Evolutionary conservation across 2,113 vertebrate genomes (phyloP), one percentile per base, ranked within the genome.

Genomic region (Calidris pugnax): DNA sequence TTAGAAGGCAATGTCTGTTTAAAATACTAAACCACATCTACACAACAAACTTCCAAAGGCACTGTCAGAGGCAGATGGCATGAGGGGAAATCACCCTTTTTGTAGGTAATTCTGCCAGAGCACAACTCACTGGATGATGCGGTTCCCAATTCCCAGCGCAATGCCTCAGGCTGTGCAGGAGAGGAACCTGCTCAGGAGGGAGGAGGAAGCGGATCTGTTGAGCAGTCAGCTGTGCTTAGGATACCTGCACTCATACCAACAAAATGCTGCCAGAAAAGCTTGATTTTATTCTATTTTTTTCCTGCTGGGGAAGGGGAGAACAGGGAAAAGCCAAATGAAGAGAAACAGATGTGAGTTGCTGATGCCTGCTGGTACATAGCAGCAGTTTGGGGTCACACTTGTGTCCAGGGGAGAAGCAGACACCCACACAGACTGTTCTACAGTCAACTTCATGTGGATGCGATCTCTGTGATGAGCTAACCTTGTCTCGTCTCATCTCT

Each of bases 71-170:
- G 60, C 28, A 80, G 57, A 62, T 3, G 15, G 24, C 9, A 22
- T 9, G 41, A 72, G 17, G 26, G n/a, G 30, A 84, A 87, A 56
- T 43, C 4, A 41, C 37, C 56, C 32, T 63, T 75, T 50, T 21
- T 16, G 63, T 15, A 53, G 41, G 53, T 39, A 59, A 76, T 53
- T 57, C 35, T 59, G 37, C 47, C 57, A 56, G 51, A 47, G 57
- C 24, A 73, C 26, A 53, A 28, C 30, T 45, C 71, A 15, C n/a
- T 20, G 43, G 45, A 9, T 4, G 6, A 14, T 7, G 27, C 2
- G 1, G 27, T 37, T 48, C 28, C 16, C 18, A 1, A 26, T 35
- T 37, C 53, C 76, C 60, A 39, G 12, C 0, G 0, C 33, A 27
- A 7, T 12, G 47, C 73, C 66, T n/a, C 30, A 19, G 71, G 89